Evolutionary conservation across 1,140 invertebrate genomes (phyloP).

Genomic region (Hirudo medicinalis): DNA sequence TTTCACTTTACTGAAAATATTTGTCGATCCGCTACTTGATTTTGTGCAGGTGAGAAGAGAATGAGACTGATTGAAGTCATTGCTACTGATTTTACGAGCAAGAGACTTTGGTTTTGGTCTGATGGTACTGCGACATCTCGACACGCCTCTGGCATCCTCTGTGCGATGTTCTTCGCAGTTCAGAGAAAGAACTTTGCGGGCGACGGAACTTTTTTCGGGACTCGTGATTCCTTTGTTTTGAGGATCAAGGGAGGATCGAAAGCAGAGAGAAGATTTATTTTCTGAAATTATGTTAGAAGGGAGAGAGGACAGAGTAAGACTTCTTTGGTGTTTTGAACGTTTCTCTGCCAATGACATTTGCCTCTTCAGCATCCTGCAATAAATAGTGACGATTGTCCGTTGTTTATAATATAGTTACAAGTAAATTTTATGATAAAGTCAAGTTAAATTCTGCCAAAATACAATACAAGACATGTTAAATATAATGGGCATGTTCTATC

Average conservation of each 20-base stretch:
- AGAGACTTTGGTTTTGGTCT: slow-evolving; percentile 8
- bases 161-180: neutral
- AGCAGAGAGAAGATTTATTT: neutral
- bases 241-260: neutral
- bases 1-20: slow-evolving; percentile 13
- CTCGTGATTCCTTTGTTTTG: no score
- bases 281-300: neutral
- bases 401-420: no score
- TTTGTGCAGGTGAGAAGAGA: slow-evolving; percentile 4
- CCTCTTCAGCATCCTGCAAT: neutral
- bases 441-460: no score
- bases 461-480: no score
- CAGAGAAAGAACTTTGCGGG: neutral
- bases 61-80: slow-evolving; percentile 2
- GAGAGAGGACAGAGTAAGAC: neutral
- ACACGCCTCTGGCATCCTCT: no score
- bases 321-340: slow-evolving; percentile 2
- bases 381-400: no score
- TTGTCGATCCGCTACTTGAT: slow-evolving; percentile 2
- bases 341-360: slow-evolving; percentile 9
- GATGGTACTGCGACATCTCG: neutral
- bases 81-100: slow-evolving; percentile 4
- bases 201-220: no score
- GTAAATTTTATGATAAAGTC: no score
- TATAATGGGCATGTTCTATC: no score